Evolutionary conservation across 2,888 invertebrate species (phyloP), one percentile per base, ranked within the genome.

Genomic region (Aelia acuminata): DNA sequence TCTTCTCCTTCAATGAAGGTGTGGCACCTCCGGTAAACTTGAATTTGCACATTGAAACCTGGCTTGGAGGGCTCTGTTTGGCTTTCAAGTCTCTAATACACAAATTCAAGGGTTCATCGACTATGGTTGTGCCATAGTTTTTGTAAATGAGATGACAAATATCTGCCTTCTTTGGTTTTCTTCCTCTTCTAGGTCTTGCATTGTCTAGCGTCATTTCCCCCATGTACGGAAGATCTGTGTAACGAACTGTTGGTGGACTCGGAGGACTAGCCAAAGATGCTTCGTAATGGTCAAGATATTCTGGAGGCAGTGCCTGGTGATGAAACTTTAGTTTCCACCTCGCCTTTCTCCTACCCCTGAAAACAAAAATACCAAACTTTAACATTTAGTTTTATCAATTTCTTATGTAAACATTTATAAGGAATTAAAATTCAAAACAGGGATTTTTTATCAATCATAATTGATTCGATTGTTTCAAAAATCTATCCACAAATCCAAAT

Each of bases 11-110:
- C 85, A 98, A 92, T 89, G 96, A 96, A 0, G 98, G 98, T 90
- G 97, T 97, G 0, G 97, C 96, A 0, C 98, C 98, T 0, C 97
- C 97, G 0, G 97, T 97, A 92, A 98, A 97, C 92, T 98, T 98
- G 92, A 98, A 98, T 92, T 98, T 98, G 92, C 98, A 98, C 91
- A 98, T 98, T 92, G 96, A 96, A 75, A 97, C 97, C 90, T 92
- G 91, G 26, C 92, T 89, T 18, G 89, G 31, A 84, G 89, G 87
- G 18, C 89, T 89, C 63, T 88, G 88, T 87, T 90, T 90, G 43
- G 90, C 90, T 91, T 94, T 95, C 85, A 95, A 93, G 91, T 97
- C 97, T 87, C 96, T 93, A 89, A 97, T 94, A 91, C 97, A 97
- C 8, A 97, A 94, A 92, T 97, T 97, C 10, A 97, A 93, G 0